Base-by-base conservation (phyloP, 2,797 vertebrate species). In the Somateria mollissima region DNA sequence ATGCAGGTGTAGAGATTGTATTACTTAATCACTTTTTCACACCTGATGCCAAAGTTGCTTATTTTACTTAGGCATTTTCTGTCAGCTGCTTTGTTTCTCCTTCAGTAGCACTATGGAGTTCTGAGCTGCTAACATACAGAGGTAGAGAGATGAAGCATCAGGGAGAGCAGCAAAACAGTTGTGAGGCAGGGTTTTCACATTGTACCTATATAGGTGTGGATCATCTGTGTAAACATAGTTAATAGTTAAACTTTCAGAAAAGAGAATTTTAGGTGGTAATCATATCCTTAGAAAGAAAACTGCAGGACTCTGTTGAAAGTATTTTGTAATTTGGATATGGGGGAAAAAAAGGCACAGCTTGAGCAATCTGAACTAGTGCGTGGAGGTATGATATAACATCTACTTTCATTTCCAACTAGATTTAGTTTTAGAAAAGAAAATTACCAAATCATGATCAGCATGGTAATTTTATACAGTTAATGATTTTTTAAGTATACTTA, bases 31-130 rank as follows among this genome's bases (percentile, higher is more conserved):
- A 30, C 19, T 51, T 89, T 66, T 72, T 58, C 6, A 41, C 30
- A n/a, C 30, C n/a, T 70, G 57, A 54, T 70, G 32, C 56, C 37
- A 36, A 57, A 75, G 41, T 51, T 86, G 37, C 34, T 84, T 82
- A 14, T 84, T 89, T 73, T 87, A 57, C 49, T 89, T 64, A 27
- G 37, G 19, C 1, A 1, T 88, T 94, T 92, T 86, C 58, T 92
- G 47, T 75, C 67, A 88, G 34, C 58, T 83, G 32, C 67, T 96
- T 83, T 83, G 65, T 84, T 91, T 93, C 32, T 79, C 57, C 91
- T 64, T 54, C 45, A 95, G 78, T 58, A 69, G 37, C 1, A 10
- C 67, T 72, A 8, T 66, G 45, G 71, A 75, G 54, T 71, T 83
- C 22, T 27, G 37, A 77, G 18, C 53, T 78, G 69, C 85, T 69